Conservation (phyloP, 2,888 invertebrate species). For the Brachyptera risi region DNA sequence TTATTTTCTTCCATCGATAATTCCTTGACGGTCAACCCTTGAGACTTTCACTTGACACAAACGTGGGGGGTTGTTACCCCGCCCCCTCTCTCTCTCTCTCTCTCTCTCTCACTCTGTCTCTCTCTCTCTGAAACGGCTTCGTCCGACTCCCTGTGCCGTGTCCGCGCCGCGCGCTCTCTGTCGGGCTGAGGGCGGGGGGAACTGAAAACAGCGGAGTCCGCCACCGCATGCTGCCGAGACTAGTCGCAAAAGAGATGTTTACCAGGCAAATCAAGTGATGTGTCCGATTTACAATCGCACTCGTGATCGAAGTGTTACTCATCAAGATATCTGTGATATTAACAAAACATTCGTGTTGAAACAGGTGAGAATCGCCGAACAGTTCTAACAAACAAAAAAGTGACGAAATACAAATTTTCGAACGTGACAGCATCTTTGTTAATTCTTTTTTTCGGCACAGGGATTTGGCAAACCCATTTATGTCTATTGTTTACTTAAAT, state of each 20-base stretch:
- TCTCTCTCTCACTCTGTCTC: background rate
- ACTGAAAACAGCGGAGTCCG: background rate
- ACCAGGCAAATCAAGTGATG: conserved; percentile 16
- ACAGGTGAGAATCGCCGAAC: conserved; percentile 24
- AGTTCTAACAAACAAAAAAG: too few relatives aligned
- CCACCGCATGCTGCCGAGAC: conserved; percentile 1
- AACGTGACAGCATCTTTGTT: conserved; percentile 28
- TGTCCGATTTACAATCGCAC: conserved; percentile 23
- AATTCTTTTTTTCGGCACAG: conserved; percentile 30
- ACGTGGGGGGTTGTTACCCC: background rate
- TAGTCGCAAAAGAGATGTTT: background rate
- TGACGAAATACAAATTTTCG: conserved; percentile 12
- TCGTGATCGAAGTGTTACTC: conserved; percentile 23
- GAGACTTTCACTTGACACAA: conserved; percentile 22
- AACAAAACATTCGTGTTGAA: conserved; percentile 17
- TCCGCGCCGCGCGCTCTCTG: background rate
- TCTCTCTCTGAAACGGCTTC: background rate
- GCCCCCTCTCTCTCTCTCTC: background rate
- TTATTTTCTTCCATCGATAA: background rate
- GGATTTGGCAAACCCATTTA: conserved; percentile 33
- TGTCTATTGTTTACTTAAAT: conserved; percentile 35
- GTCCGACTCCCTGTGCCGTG: conserved; percentile 1
- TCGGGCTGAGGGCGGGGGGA: conserved; percentile 40
- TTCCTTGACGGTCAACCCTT: conserved; percentile 18
- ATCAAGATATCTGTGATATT: conserved; percentile 28